Evolutionary conservation across 1,140 invertebrate genomes (phyloP).

Genomic region (Sycophila sp.): DNA sequence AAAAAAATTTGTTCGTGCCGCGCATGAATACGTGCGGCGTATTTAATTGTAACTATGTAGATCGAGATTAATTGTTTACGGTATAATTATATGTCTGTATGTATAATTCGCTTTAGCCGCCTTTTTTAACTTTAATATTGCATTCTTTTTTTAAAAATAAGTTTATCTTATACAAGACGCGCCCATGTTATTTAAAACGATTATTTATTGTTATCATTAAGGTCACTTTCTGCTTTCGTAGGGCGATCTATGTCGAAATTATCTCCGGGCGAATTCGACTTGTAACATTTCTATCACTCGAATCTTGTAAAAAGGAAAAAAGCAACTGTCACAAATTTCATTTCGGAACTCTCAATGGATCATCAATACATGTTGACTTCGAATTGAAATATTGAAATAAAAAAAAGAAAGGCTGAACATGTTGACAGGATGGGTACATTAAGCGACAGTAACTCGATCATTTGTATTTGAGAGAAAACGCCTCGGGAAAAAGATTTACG

Average conservation of each 20-base stretch:
- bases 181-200: not conserved
- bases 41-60: slow-evolving; percentile 43
- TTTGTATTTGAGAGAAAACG: not conserved
- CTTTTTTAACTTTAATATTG: not conserved
- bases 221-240: slow-evolving; percentile 44
- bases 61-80: slow-evolving; percentile 46
- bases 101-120: slow-evolving; percentile 24
- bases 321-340: too few species aligned
- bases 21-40: not conserved
- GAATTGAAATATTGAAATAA: too few species aligned
- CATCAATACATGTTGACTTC: too few species aligned
- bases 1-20: slow-evolving; percentile 49
- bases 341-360: too few species aligned
- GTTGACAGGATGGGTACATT: not conserved
- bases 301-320: too few species aligned
- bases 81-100: slow-evolving; percentile 13
- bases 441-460: not conserved
- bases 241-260: slow-evolving; percentile 41
- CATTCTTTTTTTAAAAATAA: not conserved
- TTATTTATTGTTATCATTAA: slow-evolving; percentile 47
- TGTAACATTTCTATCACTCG: too few species aligned
- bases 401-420: too few species aligned
- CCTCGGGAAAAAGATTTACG: slow-evolving; percentile 32
- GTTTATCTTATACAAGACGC: not conserved
- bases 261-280: slow-evolving; percentile 25